Percentiles rank a stretch among this genome's conserved stretches.
Conservation (phyloP, 2,888 invertebrate species). For the Pasiphila rectangulata region DNA sequence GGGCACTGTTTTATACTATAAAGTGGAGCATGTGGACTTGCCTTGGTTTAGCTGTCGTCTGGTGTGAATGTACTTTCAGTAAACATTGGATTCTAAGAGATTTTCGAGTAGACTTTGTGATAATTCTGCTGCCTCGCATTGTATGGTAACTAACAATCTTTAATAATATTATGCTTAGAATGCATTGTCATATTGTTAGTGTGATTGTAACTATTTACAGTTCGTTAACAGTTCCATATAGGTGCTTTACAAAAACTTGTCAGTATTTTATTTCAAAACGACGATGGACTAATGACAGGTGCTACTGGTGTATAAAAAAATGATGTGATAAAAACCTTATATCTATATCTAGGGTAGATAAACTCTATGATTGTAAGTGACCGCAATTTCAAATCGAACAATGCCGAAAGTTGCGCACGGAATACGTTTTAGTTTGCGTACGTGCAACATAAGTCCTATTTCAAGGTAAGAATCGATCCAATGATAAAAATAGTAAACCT, state of each 20-base stretch:
- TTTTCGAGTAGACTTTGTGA: conserved; percentile 9
- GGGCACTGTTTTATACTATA: conserved; percentile 11
- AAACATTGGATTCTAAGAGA: conserved; percentile 14
- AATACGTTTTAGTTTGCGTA: conserved; percentile 24
- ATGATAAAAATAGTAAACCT: conserved; percentile 6
- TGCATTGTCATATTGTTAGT: too few species aligned
- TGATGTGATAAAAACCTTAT: neutral
- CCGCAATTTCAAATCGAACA: conserved; percentile 21
- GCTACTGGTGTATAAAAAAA: too few species aligned
- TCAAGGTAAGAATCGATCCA: conserved; percentile 24
- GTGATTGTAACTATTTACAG: neutral
- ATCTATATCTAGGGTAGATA: conserved; percentile 2
- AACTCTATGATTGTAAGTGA: conserved; percentile 4
- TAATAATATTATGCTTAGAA: neutral
- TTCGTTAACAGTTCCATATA: too few species aligned
- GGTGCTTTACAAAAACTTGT: too few species aligned
- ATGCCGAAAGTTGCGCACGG: conserved; percentile 29
- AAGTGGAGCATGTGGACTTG: conserved; percentile 27
- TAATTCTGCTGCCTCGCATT: neutral
- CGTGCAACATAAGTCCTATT: conserved; percentile 24
- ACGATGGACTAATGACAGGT: too few species aligned
- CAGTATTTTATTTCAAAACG: too few species aligned
- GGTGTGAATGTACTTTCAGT: conserved; percentile 13
- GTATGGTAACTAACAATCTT: too few species aligned
- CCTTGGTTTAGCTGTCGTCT: conserved; percentile 21